Percentiles rank a stretch among this genome's conserved stretches.
These are phyloP conservation scores for Urechis unicinctus DNA, from an alignment of 2,888 invertebrate genomes.

Conservation along the genomic window DNA sequence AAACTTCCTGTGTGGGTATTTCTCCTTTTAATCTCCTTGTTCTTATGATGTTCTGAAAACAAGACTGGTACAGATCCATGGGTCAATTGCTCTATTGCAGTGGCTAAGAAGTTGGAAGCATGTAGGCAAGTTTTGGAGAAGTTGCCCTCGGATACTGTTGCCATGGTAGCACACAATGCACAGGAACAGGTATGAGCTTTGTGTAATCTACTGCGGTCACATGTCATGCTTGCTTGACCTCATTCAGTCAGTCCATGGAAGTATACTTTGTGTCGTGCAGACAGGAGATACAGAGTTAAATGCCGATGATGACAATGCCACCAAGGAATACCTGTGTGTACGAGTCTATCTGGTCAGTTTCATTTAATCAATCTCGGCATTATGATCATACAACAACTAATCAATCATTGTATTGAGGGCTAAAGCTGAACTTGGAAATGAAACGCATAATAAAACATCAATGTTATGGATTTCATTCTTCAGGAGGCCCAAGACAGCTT, in stretches of 20 bases:
- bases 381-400: too few species aligned
- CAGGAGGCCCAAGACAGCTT: constrained; percentile 78
- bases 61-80: background rate
- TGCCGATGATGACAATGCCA: constrained; percentile 55
- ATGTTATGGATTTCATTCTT: too few species aligned
- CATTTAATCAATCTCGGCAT: background rate
- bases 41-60: background rate
- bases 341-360: constrained; percentile 67
- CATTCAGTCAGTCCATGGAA: too few species aligned
- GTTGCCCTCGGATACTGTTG: constrained; percentile 64
- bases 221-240: too few species aligned
- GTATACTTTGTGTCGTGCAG: constrained; percentile 26
- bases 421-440: too few species aligned
- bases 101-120: constrained; percentile 73
- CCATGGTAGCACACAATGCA: constrained; percentile 53
- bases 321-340: constrained; percentile 81
- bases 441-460: too few species aligned
- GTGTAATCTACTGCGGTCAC: too few species aligned
- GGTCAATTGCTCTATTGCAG: background rate
- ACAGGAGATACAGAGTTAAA: constrained; percentile 51
- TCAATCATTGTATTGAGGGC: too few species aligned
- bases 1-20: constrained; percentile 60
- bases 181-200: too few species aligned
- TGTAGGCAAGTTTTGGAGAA: constrained; percentile 71
- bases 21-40: background rate